These are phyloP conservation scores for Calonectris borealis DNA, from an alignment of 2,113 vertebrate genomes.

Conservation along the genomic window DNA sequence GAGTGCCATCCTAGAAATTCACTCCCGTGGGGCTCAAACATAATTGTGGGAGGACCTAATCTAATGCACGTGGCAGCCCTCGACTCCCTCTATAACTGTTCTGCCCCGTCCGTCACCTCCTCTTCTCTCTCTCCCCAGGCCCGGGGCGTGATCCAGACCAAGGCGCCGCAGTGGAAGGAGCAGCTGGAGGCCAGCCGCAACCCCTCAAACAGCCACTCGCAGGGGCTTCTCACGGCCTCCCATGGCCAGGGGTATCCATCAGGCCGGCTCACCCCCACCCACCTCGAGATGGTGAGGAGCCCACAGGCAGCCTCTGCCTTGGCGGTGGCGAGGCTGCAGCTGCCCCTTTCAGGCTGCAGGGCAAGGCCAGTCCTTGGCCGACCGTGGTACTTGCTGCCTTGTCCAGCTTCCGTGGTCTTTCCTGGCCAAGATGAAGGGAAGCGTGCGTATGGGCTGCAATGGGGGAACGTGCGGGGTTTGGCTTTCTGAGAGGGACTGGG, in stretches of 20 bases:
- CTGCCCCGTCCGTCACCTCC: neutral
- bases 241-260: conserved; percentile 65
- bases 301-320: neutral
- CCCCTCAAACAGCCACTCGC: conserved; percentile 62
- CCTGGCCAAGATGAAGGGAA: neutral
- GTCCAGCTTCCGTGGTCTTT: neutral
- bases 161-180: conserved; percentile 75
- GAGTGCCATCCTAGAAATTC: neutral
- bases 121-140: conserved; percentile 54
- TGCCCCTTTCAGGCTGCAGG: neutral
- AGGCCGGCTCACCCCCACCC: conserved; percentile 63
- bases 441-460: neutral
- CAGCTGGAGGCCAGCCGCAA: conserved; percentile 75
- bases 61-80: rapidly evolving
- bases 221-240: conserved; percentile 27
- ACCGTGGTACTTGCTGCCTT: neutral
- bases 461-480: neutral
- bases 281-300: conserved; percentile 74
- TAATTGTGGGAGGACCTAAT: neutral
- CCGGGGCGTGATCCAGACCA: conserved; percentile 70
- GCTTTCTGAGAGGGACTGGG: neutral
- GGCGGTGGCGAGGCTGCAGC: neutral
- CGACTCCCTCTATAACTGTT: neutral
- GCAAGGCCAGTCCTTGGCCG: neutral
- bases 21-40: neutral